phyloP scores from a whole-genome alignment of 2,888 invertebrate species.

The Bhutanitis thaidina region DNA sequence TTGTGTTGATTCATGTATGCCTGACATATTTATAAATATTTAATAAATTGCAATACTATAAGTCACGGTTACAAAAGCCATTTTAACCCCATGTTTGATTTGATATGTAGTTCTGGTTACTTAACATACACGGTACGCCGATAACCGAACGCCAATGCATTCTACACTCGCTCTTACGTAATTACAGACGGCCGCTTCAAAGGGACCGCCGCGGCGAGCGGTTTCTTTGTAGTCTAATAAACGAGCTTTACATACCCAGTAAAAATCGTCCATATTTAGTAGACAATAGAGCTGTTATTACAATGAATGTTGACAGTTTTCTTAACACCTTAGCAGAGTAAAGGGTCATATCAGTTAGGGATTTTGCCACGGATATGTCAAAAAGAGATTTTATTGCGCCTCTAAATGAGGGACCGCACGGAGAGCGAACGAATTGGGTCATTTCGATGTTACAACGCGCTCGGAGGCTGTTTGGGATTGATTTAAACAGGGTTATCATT shows the following conservation, averaged over 20 bases:
- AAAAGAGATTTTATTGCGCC: constrained; percentile 76
- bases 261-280: constrained; percentile 25
- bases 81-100: constrained; percentile 10
- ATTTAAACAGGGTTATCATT: constrained; percentile 31
- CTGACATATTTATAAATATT: background rate
- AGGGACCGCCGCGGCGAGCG: constrained; percentile 64
- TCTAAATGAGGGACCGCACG: constrained; percentile 74
- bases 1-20: too few relatives aligned
- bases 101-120: constrained; percentile 12
- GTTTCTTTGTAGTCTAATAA: constrained; percentile 75
- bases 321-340: constrained; percentile 75
- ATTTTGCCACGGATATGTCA: constrained; percentile 80
- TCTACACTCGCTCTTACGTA: constrained; percentile 36
- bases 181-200: constrained; percentile 70
- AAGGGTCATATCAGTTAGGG: constrained; percentile 76
- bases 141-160: constrained; percentile 20
- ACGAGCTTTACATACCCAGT: constrained; percentile 39
- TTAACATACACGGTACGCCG: constrained; percentile 11
- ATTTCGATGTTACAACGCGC: constrained; percentile 38
- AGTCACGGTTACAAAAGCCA: background rate
- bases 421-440: constrained; percentile 59
- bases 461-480: constrained; percentile 36
- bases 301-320: constrained; percentile 31
- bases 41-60: background rate
- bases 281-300: constrained; percentile 24